These are phyloP conservation scores for Acanthurus lineatus DNA, from an alignment of 2,797 vertebrate species.

Conservation along the genomic window DNA sequence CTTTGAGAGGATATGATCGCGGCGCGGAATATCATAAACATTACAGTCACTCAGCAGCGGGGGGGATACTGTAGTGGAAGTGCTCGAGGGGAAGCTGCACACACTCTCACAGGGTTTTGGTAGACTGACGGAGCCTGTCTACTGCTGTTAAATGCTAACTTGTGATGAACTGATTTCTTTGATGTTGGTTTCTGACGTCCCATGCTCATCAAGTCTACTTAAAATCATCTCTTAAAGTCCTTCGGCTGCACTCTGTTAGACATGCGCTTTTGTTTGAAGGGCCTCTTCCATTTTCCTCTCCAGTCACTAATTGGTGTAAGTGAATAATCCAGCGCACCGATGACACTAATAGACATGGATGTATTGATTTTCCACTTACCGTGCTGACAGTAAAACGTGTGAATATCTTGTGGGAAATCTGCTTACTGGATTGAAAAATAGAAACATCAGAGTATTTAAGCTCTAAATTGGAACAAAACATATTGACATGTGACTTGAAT, in stretches of 20 bases:
- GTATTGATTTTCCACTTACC: conserved; percentile 54
- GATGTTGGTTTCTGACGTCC: conserved; percentile 44
- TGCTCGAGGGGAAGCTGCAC: conserved; percentile 7
- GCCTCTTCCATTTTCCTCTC: conserved; percentile 35
- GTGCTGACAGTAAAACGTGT: conserved; percentile 43
- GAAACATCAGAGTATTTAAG: background rate
- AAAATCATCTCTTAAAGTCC: conserved; percentile 34
- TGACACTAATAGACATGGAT: conserved; percentile 46
- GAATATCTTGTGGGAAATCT: conserved; percentile 28
- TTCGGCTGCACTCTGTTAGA: conserved; percentile 13
- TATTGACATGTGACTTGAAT: background rate
- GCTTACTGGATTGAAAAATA: conserved; percentile 37
- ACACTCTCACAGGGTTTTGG: background rate
- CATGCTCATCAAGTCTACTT: conserved; percentile 29
- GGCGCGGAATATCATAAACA: conserved; percentile 35
- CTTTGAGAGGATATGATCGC: conserved; percentile 76
- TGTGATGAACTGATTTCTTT: conserved; percentile 15
- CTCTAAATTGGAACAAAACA: conserved; percentile 5
- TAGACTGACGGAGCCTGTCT: conserved; percentile 24
- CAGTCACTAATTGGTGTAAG: conserved; percentile 44
- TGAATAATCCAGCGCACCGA: conserved; percentile 42
- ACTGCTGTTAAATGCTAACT: conserved; percentile 20
- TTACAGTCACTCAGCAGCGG: conserved; percentile 24
- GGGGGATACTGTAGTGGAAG: background rate
- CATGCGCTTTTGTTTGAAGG: conserved; percentile 40